Conservation (phyloP, 2,113 vertebrate genomes). For the Aplodontia rufa region DNA sequence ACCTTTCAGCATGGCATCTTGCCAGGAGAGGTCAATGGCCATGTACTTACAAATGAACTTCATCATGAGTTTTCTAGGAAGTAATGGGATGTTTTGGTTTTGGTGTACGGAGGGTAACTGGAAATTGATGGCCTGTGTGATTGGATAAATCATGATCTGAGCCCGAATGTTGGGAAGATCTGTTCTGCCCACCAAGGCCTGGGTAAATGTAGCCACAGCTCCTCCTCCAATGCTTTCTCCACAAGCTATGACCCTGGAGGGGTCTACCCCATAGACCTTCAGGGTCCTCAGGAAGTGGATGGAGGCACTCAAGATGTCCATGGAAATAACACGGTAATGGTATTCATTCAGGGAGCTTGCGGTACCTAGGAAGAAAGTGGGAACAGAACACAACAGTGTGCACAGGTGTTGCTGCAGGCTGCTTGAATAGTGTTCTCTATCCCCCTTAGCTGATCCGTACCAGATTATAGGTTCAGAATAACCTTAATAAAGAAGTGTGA, state of each 20-base stretch:
- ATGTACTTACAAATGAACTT: slow-evolving; percentile 82
- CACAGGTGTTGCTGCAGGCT: too few species aligned
- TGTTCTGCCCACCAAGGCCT: slow-evolving; percentile 81
- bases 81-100: slow-evolving; percentile 84
- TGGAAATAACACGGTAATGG: too few species aligned
- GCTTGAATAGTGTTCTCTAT: too few species aligned
- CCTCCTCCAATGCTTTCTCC: slow-evolving; percentile 88
- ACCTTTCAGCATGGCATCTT: slow-evolving; percentile 65
- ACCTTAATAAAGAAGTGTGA: too few species aligned
- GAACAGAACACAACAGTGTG: too few species aligned
- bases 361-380: too few species aligned
- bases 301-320: too few species aligned
- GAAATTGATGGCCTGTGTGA: slow-evolving; percentile 81
- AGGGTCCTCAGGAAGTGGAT: too few species aligned
- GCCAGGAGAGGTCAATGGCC: slow-evolving; percentile 54
- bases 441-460: too few species aligned
- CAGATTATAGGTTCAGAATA: too few species aligned
- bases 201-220: slow-evolving; percentile 82
- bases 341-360: too few species aligned
- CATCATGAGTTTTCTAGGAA: slow-evolving; percentile 76
- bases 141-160: slow-evolving; percentile 88
- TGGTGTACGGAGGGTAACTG: slow-evolving; percentile 86
- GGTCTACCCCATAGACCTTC: slow-evolving; percentile 85
- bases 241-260: slow-evolving; percentile 82
- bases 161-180: slow-evolving; percentile 85